A percentile compares a stretch with the other conserved stretches of the same genome.
phyloP scores from a whole-genome alignment of 92 coral and sea anemone species.

The Metridium senile region DNA sequence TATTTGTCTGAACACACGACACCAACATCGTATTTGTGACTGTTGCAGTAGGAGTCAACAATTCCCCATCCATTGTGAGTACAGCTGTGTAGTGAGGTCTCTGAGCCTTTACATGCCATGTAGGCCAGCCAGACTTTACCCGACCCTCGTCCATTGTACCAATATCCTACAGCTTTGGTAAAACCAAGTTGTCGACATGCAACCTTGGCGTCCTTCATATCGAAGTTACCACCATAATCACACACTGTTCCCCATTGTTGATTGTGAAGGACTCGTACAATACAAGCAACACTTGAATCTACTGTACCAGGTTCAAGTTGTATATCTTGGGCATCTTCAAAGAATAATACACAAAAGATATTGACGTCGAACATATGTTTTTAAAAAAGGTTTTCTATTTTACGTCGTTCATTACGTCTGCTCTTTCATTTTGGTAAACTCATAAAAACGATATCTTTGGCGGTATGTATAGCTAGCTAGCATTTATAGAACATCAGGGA shows the following conservation, averaged over 20 bases:
- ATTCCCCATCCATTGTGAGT: not conserved
- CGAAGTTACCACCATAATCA: not conserved
- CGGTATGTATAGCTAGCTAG: too few species aligned
- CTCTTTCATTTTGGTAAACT: too few species aligned
- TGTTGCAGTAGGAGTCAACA: not conserved
- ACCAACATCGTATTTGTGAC: not conserved
- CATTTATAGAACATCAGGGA: too few species aligned
- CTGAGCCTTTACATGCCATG: not conserved
- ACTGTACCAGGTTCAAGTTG: not conserved
- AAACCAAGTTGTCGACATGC: not conserved
- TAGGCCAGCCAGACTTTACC: not conserved
- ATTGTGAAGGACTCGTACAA: not conserved
- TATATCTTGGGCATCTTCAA: too few species aligned
- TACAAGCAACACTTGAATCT: not conserved
- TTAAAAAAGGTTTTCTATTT: too few species aligned
- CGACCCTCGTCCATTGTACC: not conserved
- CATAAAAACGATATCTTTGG: too few species aligned
- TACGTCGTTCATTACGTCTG: too few species aligned
- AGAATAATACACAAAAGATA: too few species aligned
- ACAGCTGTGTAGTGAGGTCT: constrained; percentile 8
- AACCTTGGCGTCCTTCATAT: not conserved
- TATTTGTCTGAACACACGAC: not conserved
- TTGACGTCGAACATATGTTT: too few species aligned
- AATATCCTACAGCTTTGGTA: not conserved
- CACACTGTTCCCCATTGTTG: not conserved